Conservation (phyloP, 2,797 vertebrate species). For the Malacoctenus gilli region DNA sequence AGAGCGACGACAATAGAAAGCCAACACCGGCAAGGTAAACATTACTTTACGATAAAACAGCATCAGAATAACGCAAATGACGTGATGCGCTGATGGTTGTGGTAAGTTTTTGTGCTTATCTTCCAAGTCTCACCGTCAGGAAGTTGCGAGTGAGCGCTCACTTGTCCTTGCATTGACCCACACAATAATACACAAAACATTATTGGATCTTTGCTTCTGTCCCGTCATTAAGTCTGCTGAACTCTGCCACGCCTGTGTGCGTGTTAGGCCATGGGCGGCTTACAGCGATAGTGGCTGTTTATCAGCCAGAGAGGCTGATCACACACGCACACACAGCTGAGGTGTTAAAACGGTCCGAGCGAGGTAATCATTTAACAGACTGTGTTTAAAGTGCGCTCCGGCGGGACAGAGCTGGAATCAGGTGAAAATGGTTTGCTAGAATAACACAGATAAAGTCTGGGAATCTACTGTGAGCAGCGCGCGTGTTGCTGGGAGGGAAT, state of each 20-base stretch:
- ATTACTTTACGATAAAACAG: no score
- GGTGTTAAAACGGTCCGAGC: constrained; percentile 22
- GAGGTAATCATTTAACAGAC: constrained; percentile 42
- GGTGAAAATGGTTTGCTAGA: constrained; percentile 17
- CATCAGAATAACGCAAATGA: no score
- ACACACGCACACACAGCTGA: constrained; percentile 16
- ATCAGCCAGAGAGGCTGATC: constrained; percentile 46
- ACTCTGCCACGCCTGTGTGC: constrained; percentile 16
- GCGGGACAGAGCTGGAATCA: constrained; percentile 27
- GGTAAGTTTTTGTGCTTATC: constrained; percentile 2
- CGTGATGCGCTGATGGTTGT: no score
- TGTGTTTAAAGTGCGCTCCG: constrained; percentile 26
- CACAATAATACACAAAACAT: constrained; percentile 4
- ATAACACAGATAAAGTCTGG: constrained; percentile 9
- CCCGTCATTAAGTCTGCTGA: constrained; percentile 35
- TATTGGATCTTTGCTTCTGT: constrained; percentile 51
- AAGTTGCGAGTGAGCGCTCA: neutral
- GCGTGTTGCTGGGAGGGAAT: constrained; percentile 5
- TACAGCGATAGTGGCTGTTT: constrained; percentile 28
- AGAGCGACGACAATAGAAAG: no score
- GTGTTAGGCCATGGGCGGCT: constrained; percentile 22
- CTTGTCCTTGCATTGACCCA: constrained; percentile 11
- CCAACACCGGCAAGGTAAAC: no score
- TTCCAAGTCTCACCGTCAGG: constrained; percentile 5
- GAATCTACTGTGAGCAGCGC: no score